Evolutionary conservation across 2,113 vertebrate species (phyloP), one percentile per base, ranked within the genome.

Genomic region (Tautogolabrus adspersus): DNA sequence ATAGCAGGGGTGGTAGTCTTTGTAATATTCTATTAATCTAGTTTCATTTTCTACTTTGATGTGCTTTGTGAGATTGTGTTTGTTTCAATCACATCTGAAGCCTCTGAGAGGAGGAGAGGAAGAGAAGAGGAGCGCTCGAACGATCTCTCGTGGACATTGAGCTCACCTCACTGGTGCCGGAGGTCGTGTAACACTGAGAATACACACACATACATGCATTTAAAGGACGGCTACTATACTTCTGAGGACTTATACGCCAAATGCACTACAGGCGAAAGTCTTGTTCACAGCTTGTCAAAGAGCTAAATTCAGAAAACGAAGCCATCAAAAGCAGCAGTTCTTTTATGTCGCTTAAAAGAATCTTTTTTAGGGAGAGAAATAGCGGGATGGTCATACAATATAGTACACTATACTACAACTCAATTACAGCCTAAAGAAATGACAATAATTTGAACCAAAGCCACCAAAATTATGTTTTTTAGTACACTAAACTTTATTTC

Each of bases 21-120:
- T 93, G 87, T 92, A 90, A 87, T 91, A 89, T 85, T 80, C 40
- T 89, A 89, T 86, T 87, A 92, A 83, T 79, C 88, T 87, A 88
- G 80, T 87, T 91, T 90, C 12, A 67, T 92, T 92, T 91, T 93
- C 83, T 92, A 90, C 82, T 89, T 91, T 75, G 74, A 87, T 88
- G 91, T 91, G 89, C 82, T 86, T 83, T 87, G 87, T 92, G 86
- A 85, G 85, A 75, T 88, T 85, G 87, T 92, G 83, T 84, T 49
- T 90, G 89, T 88, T 91, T 82, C 73, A 67, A 76, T 85, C 78
- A 79, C 83, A 78, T 82, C 51, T 72, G 79, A 81, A 78, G 84
- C 77, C 83, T 90, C 86, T 70, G 82, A 76, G 62, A 16, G 79
- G 82, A 82, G 73, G 59, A 55, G 56, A 74, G 22, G 42, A 59